Evolutionary conservation across 92 coral and sea anemone species (phyloP).

Genomic region (Bergia sp.): DNA sequence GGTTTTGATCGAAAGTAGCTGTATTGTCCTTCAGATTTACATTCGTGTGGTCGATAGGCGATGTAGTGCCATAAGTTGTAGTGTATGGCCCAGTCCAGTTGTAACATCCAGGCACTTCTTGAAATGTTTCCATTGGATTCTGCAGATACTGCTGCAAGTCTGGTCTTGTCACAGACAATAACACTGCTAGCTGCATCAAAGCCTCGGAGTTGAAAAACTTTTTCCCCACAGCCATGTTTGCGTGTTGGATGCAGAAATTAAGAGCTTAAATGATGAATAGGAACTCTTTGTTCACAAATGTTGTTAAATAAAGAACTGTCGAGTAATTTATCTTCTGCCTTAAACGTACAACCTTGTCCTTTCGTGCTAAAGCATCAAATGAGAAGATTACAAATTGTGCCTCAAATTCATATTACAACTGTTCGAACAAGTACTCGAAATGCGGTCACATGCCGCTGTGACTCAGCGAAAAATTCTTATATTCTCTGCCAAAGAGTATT

Average conservation of each 20-base stretch:
- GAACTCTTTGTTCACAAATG: background rate
- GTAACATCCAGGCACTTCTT: constrained; percentile 39
- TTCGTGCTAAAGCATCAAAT: background rate
- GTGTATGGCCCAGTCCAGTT: constrained; percentile 52
- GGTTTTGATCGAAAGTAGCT: constrained; percentile 46
- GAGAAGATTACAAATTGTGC: constrained; percentile 8
- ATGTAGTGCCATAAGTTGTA: constrained; percentile 44
- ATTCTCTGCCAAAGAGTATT: constrained; percentile 15
- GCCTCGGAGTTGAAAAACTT: constrained; percentile 56
- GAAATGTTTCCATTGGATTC: constrained; percentile 64
- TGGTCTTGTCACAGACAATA: constrained; percentile 73
- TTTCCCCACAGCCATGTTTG: constrained; percentile 71
- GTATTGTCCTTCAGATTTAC: constrained; percentile 50
- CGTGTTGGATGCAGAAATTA: background rate
- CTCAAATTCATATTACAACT: background rate
- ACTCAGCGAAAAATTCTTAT: constrained; percentile 68
- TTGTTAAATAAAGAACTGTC: background rate
- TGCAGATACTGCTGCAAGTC: constrained; percentile 72
- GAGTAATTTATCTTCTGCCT: background rate
- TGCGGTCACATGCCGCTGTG: constrained; percentile 37
- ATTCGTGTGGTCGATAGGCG: constrained; percentile 49
- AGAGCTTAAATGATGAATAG: background rate
- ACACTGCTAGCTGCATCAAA: constrained; percentile 64
- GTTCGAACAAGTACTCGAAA: too few relatives aligned
- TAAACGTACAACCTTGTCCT: background rate